Conservation (phyloP, 2,888 invertebrate genomes). For the Napeogenes inachia region DNA sequence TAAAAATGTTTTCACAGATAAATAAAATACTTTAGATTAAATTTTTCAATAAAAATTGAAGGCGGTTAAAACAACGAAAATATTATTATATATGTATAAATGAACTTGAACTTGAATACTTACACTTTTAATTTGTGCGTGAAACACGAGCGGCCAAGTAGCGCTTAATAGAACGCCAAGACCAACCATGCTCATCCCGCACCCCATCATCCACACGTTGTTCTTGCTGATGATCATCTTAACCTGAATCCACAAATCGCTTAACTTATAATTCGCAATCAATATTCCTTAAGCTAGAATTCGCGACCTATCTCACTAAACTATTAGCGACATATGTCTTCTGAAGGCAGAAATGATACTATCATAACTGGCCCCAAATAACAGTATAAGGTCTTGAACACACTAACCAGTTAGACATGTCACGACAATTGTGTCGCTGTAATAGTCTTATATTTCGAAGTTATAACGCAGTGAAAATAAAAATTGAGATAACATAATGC, state of each 20-base stretch:
- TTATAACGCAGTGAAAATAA: background rate
- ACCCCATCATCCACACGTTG: conserved; percentile 51
- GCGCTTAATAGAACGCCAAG: conserved; percentile 52
- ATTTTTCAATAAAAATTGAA: background rate
- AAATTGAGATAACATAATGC: background rate
- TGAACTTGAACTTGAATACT: conserved; percentile 26
- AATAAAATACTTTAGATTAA: too few species aligned
- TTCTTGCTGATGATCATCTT: conserved; percentile 48
- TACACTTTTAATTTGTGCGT: conserved; percentile 51
- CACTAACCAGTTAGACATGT: too few species aligned
- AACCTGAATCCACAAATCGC: background rate
- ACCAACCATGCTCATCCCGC: conserved; percentile 49
- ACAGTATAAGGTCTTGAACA: too few species aligned
- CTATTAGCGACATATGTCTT: background rate
- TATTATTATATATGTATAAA: too few species aligned
- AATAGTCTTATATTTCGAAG: background rate
- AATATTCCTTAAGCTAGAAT: background rate
- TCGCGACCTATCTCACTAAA: background rate
- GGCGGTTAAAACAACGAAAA: too few species aligned
- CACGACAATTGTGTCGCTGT: background rate
- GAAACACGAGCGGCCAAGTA: conserved; percentile 58
- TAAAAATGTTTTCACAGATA: background rate
- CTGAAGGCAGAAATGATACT: too few species aligned
- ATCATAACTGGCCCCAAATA: too few species aligned
- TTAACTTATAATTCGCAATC: background rate